Conservation (phyloP, 2,797 vertebrate species). For the Danio aesculapii region DNA sequence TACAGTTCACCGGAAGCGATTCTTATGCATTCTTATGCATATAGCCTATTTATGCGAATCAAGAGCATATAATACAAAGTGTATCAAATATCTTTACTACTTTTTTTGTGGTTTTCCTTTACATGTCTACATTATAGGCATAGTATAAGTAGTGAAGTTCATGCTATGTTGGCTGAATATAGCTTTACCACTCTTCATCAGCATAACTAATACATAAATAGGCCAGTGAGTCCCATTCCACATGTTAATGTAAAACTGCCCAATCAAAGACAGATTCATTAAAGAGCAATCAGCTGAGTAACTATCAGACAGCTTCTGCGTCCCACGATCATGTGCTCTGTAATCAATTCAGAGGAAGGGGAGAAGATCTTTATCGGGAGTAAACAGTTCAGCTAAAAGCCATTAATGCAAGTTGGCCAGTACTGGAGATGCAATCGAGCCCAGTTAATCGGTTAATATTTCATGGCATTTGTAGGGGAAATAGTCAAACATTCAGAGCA, state of each 20-base stretch:
- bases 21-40: no score
- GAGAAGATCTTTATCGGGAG: conserved; percentile 25
- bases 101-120: no score
- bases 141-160: not conserved
- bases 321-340: conserved; percentile 13
- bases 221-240: not conserved
- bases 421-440: conserved; percentile 9
- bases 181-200: not conserved
- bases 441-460: conserved; percentile 41
- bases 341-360: conserved; percentile 19
- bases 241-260: conserved; percentile 7
- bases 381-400: conserved; percentile 28
- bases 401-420: conserved; percentile 18
- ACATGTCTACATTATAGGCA: not conserved
- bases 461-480: conserved; percentile 24
- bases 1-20: no score
- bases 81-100: no score
- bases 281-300: conserved; percentile 5
- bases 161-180: not conserved
- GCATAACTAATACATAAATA: conserved; percentile 3
- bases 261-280: conserved; percentile 13
- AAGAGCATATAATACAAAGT: no score
- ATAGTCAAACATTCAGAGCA: conserved; percentile 23
- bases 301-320: conserved; percentile 14
- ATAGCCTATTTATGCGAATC: no score